Evolutionary conservation across 2,113 vertebrate genomes (phyloP), one percentile per base, ranked within the genome.

Genomic region (Bettongia penicillata): DNA sequence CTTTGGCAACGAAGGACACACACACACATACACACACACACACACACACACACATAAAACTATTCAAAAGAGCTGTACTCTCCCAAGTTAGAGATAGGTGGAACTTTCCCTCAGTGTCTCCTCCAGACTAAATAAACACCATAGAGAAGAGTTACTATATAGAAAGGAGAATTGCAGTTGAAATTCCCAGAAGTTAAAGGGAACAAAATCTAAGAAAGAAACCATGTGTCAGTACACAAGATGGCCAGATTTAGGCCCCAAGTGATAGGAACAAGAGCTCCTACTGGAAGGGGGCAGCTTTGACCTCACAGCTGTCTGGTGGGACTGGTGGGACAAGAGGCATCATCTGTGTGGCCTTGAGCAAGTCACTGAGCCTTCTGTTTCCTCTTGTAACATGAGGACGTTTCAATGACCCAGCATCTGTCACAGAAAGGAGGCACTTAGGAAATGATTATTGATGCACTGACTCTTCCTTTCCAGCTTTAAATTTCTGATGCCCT

Each of bases 181-280:
- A n/a, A n/a, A 77, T n/a, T 16, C 37, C 14, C 37, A n/a, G 61
- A 77, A 77, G 14, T n/a, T n/a, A 77, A 77, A n/a, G 61, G 61
- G 37, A 31, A 77, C 37, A n/a, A 77, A 77, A 19, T 77, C 31
- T 37, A 77, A n/a, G 61, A n/a, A n/a, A 77, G 61, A 5, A n/a
- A 77, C 14, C 43, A 55, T 84, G 93, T 84, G 92, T 61, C 95
- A 95, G 48, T 93, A 89, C 90, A 53, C 51, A 84, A 91, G 91
- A 94, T 97, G 52, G 47, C 90, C 48, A 95, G 91, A 43, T 93
- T 9, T 92, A 89, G 31, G 28, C 43, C 93, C 91, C n/a, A 90
- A 89, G 68, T 26, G 55, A 57, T 93, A 77, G 91, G 77, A 90
- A 93, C 47, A 92, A 28, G 47, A 94, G 31, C 25, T 94, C 31